Conservation (phyloP, 1,140 invertebrate species). For the Drosophila kikkawai region DNA sequence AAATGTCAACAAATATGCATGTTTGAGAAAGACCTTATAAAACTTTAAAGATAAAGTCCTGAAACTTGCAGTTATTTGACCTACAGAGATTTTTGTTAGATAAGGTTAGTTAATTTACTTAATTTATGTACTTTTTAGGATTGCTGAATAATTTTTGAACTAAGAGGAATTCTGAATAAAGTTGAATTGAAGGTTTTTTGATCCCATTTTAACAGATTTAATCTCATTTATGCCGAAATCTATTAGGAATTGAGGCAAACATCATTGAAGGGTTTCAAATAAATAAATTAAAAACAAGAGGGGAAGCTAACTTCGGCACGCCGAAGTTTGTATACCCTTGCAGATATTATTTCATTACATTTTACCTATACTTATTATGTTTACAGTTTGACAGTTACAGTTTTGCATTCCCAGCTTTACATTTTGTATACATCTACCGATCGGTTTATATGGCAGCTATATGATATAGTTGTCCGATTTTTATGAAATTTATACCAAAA, state of each 20-base stretch:
- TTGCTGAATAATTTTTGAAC: neutral
- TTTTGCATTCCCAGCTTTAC: too few species aligned
- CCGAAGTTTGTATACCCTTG: too few species aligned
- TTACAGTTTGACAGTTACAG: too few species aligned
- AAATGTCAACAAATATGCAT: constrained; percentile 3
- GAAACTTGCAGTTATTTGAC: neutral
- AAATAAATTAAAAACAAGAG: too few species aligned
- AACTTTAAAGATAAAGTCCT: neutral
- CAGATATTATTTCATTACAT: too few species aligned
- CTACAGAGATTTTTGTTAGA: neutral
- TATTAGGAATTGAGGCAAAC: neutral
- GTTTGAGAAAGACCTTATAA: neutral
- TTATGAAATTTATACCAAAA: too few species aligned
- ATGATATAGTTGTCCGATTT: too few species aligned
- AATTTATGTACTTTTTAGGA: neutral
- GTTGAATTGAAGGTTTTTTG: neutral
- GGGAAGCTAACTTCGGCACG: too few species aligned
- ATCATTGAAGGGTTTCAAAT: neutral
- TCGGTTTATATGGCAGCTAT: too few species aligned
- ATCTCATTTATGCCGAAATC: rapidly evolving
- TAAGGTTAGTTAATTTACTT: neutral
- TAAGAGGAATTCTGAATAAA: neutral
- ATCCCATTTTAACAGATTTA: neutral
- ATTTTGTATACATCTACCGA: too few species aligned
- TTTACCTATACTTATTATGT: too few species aligned